Percentiles rank a stretch among this genome's conserved stretches.
Evolutionary conservation across 2,888 invertebrate genomes (phyloP).

Genomic region (Torymus aiolomorphi): DNA sequence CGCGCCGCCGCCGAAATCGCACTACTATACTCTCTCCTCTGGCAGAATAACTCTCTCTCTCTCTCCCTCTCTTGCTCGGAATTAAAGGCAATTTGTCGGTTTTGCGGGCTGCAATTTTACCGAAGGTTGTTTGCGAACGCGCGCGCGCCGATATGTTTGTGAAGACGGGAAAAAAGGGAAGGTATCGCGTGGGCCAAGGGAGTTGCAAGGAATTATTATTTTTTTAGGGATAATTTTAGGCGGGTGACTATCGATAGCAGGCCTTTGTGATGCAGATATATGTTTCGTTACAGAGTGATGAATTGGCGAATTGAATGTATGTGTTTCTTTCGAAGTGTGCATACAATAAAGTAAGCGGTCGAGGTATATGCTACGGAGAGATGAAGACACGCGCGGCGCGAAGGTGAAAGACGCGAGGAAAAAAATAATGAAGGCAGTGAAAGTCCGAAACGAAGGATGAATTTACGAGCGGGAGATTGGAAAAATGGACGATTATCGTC

Average conservation of each 20-base stretch:
- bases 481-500: constrained; percentile 37
- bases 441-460: constrained; percentile 31
- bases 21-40: constrained; percentile 5
- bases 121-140: constrained; percentile 8
- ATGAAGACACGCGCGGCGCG: constrained; percentile 11
- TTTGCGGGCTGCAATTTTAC: neutral
- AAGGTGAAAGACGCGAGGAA: constrained; percentile 4
- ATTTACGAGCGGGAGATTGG: constrained; percentile 24
- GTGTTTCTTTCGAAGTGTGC: too few relatives aligned
- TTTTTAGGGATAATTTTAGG: too few relatives aligned
- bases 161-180: neutral
- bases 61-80: constrained; percentile 32
- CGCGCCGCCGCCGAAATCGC: constrained; percentile 38
- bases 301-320: too few relatives aligned
- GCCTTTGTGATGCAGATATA: too few relatives aligned
- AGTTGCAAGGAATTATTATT: constrained; percentile 8
- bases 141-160: constrained; percentile 3
- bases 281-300: too few relatives aligned
- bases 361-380: neutral
- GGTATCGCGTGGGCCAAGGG: constrained; percentile 43
- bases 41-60: too few relatives aligned
- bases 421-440: constrained; percentile 20
- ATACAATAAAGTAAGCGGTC: too few relatives aligned
- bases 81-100: constrained; percentile 54
- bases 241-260: too few relatives aligned